Percentiles rank a stretch among this genome's conserved stretches.
Conservation (phyloP, 2,888 invertebrate species). For the Drosophila austrosaltans region DNA sequence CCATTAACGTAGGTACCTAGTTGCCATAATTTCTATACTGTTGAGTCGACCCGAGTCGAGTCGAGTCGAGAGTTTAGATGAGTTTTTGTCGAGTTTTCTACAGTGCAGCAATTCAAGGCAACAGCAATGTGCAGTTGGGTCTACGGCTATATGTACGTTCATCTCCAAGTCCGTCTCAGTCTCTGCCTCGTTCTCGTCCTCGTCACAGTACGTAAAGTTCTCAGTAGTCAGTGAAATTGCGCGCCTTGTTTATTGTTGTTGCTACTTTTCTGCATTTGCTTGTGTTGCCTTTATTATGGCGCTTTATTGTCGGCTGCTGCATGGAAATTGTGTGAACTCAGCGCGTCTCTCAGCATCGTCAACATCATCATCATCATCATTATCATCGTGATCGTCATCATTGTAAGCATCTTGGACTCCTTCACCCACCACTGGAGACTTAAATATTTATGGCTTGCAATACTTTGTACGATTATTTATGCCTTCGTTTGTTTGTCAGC, state of each 20-base stretch:
- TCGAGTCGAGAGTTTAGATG: conserved; percentile 2
- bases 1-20: conserved; percentile 43
- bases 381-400: neutral
- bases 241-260: conserved; percentile 69
- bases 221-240: conserved; percentile 78
- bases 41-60: conserved; percentile 23
- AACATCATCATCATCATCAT: conserved; percentile 34
- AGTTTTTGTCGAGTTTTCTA: conserved; percentile 26
- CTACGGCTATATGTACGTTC: neutral
- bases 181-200: conserved; percentile 4
- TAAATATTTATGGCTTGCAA: conserved; percentile 71
- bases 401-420: conserved; percentile 35
- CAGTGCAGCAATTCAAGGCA: conserved; percentile 39
- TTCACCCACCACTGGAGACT: conserved; percentile 39
- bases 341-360: conserved; percentile 18
- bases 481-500: conserved; percentile 62
- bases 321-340: conserved; percentile 62
- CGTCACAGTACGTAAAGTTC: conserved; percentile 78
- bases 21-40: conserved; percentile 24
- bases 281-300: conserved; percentile 64
- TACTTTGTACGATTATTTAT: conserved; percentile 78
- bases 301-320: conserved; percentile 62
- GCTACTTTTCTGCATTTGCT: conserved; percentile 41
- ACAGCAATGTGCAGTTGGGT: conserved; percentile 2
- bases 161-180: neutral